A percentile compares a stretch with the other conserved stretches of the same genome.
Conservation (phyloP, 2,888 invertebrate species). For the Drosophila anomalipes region DNA sequence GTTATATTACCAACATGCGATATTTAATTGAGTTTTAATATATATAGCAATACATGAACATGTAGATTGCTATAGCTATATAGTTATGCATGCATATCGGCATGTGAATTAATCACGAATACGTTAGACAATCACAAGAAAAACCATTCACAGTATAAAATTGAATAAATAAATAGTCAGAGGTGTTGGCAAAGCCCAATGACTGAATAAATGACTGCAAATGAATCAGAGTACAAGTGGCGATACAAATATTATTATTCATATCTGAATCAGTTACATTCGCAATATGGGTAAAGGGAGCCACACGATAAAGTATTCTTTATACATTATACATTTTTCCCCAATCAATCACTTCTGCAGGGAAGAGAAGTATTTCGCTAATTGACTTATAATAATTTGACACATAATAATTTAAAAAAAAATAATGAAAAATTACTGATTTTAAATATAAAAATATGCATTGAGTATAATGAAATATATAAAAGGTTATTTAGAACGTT, state of each 20-base stretch:
- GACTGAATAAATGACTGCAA: slow-evolving; percentile 27
- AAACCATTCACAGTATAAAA: slow-evolving; percentile 23
- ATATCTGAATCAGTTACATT: not conserved
- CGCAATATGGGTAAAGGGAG: not conserved
- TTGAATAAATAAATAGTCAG: slow-evolving; percentile 29
- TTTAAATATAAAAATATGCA: not conserved
- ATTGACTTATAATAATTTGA: not conserved
- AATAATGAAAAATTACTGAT: not conserved
- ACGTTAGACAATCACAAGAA: slow-evolving; percentile 33
- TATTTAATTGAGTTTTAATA: slow-evolving; percentile 75
- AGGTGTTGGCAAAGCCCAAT: slow-evolving; percentile 20
- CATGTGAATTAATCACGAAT: slow-evolving; percentile 60
- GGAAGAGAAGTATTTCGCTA: not conserved
- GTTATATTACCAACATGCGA: slow-evolving; percentile 66
- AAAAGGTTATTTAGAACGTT: not conserved
- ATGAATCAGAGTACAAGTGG: slow-evolving; percentile 27
- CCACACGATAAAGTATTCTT: not conserved
- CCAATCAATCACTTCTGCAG: not conserved
- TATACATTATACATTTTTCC: not conserved
- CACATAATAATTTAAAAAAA: too few species aligned
- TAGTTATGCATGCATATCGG: slow-evolving; percentile 10
- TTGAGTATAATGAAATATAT: not conserved
- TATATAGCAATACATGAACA: slow-evolving; percentile 34
- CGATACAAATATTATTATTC: not conserved
- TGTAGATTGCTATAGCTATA: not conserved